Percentiles rank a stretch among this genome's conserved stretches.
Evolutionary conservation across 1,140 invertebrate species (phyloP).

Genomic region (Bilobella aurantiaca): DNA sequence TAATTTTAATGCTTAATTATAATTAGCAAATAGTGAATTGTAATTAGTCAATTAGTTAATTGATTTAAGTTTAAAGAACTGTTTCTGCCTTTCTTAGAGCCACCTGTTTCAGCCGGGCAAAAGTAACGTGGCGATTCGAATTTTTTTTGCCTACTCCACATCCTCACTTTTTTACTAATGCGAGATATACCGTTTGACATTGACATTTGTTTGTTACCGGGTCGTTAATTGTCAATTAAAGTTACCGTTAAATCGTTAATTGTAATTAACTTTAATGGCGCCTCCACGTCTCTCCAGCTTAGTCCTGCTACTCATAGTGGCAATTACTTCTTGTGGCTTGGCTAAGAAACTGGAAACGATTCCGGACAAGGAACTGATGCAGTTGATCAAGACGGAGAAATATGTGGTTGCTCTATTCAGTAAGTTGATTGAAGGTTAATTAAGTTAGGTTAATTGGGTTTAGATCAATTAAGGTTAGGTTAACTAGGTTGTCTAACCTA

Average conservation of each 20-base stretch:
- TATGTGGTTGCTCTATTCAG: constrained; percentile 61
- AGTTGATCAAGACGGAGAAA: constrained; percentile 58
- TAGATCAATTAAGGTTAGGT: too few relatives aligned
- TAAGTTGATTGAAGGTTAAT: constrained; percentile 44
- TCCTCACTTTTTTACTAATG: not conserved
- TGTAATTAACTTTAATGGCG: not conserved
- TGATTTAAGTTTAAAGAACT: too few relatives aligned
- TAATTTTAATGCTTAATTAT: too few relatives aligned
- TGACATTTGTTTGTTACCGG: not conserved
- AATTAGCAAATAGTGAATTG: too few relatives aligned
- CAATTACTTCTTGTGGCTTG: not conserved
- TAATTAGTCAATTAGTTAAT: too few relatives aligned
- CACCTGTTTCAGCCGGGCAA: not conserved
- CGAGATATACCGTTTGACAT: not conserved
- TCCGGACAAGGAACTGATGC: constrained; percentile 57
- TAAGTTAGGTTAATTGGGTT: constrained; percentile 13
- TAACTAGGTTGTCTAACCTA: too few relatives aligned
- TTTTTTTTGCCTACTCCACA: not conserved
- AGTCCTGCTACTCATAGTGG: not conserved
- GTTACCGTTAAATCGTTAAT: too few relatives aligned
- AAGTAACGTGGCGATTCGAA: not conserved
- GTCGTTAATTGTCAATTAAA: not conserved
- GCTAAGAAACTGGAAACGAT: constrained; percentile 46
- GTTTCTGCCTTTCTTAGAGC: not conserved
- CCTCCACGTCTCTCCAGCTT: not conserved